A percentile compares a stretch with the other conserved stretches of the same genome.
Conservation (phyloP, 1,140 invertebrate species). For the Bombus affinis region DNA sequence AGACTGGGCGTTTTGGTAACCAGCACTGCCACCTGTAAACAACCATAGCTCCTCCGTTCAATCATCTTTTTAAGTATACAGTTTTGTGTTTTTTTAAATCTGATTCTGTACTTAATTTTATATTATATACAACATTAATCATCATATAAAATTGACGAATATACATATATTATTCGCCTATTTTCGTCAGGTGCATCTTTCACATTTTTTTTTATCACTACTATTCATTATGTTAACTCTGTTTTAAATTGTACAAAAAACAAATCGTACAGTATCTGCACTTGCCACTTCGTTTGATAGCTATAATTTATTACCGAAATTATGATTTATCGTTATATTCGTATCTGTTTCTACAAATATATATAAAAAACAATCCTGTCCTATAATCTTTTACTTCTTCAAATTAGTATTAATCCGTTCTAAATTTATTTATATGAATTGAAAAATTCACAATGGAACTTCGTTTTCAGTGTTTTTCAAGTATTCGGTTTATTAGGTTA, state of each 20-base stretch:
- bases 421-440: constrained; percentile 11
- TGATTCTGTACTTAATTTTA: constrained; percentile 60
- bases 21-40: constrained; percentile 78
- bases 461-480: neutral
- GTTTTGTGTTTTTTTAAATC: constrained; percentile 35
- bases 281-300: neutral
- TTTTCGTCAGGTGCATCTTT: neutral
- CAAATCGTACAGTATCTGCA: neutral
- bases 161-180: neutral
- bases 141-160: constrained; percentile 6
- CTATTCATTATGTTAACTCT: neutral
- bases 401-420: neutral
- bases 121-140: constrained; percentile 19
- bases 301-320: neutral
- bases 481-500: constrained; percentile 1
- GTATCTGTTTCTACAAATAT: constrained; percentile 11
- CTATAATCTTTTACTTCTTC: neutral
- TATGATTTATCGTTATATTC: neutral
- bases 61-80: constrained; percentile 59
- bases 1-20: constrained; percentile 77
- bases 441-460: constrained; percentile 13
- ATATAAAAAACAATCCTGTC: constrained; percentile 12
- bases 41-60: constrained; percentile 75
- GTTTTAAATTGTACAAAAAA: neutral
- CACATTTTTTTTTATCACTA: neutral